Evolutionary conservation across 2,888 invertebrate genomes (phyloP), one percentile per base, ranked within the genome.

Genomic region (Chesias legatella): DNA sequence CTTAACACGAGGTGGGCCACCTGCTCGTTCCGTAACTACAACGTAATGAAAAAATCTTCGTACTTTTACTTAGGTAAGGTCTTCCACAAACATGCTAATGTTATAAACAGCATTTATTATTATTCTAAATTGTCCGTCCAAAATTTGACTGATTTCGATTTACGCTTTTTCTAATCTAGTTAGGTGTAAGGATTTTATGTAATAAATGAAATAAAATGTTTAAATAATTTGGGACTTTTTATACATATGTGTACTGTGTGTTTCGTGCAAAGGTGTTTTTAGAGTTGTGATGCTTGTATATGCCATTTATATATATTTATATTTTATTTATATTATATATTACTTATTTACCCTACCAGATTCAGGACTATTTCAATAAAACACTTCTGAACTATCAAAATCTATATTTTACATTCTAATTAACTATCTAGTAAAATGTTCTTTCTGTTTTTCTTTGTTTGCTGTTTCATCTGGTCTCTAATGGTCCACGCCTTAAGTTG

Each of bases 401-500:
- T 21, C 1, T 35, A 35, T 42, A 40, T 37, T 33, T 10, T 21
- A 37, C 27, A 39, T 13, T 32, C n/a, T n/a, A n/a, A 39, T 5
- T 27, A n/a, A 11, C 21, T 26, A 10, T 40, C 45, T 17, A 40
- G 48, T 17, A 83, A 53, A 17, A 84, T 48, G 52, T 70, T 75
- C 52, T 60, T 81, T 58, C 68, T 85, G 59, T 78, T 85, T 54
- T 78, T 81, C 60, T 62, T 78, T 0, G 79, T 75, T 32, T 84
- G 62, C 39, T 80, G 73, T 58, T 85, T 86, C 1, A 80, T 61
- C 7, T 81, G 64, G 51, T 86, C 81, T 26, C 69, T 83, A 0
- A 69, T 50, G 8, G 66, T 74, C 88, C 88, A 88, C 33, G 91
- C 81, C 10, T 90, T 77, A 7, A 91, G 73, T 60, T 91, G 88